Evolutionary conservation across 2,113 vertebrate genomes (phyloP).

Genomic region (Lasiurus cinereus): DNA sequence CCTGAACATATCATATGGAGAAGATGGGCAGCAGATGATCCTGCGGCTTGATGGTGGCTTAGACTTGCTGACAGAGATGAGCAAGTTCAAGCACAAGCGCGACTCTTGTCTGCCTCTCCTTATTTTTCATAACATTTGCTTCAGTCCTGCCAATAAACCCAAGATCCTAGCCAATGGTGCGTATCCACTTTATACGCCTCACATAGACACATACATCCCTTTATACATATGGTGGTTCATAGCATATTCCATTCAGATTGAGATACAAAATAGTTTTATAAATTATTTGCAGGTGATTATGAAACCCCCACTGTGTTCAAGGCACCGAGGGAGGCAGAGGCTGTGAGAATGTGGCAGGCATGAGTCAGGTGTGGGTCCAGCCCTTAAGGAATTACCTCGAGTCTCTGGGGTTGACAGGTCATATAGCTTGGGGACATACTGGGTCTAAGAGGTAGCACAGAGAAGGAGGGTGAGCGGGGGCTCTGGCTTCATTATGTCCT

Average conservation of each 20-base stretch:
- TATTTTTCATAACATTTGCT: constrained; percentile 93
- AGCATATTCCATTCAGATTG: neutral
- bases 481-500: too few species aligned
- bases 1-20: constrained; percentile 91
- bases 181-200: neutral
- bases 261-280: neutral
- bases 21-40: constrained; percentile 96
- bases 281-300: neutral
- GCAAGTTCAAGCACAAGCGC: constrained; percentile 86
- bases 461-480: too few species aligned
- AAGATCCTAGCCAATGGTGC: constrained; percentile 94
- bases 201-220: rapidly evolving
- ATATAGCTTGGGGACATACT: too few species aligned
- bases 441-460: too few species aligned
- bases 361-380: neutral
- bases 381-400: neutral
- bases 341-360: neutral
- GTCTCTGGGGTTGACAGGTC: too few species aligned
- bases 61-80: constrained; percentile 93
- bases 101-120: constrained; percentile 86
- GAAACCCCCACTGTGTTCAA: too few species aligned
- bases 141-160: constrained; percentile 92
- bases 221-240: neutral
- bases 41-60: constrained; percentile 92
- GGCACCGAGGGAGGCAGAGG: neutral